Base-by-base conservation (phyloP, 2,888 invertebrate species). In the Netelia melanura region DNA sequence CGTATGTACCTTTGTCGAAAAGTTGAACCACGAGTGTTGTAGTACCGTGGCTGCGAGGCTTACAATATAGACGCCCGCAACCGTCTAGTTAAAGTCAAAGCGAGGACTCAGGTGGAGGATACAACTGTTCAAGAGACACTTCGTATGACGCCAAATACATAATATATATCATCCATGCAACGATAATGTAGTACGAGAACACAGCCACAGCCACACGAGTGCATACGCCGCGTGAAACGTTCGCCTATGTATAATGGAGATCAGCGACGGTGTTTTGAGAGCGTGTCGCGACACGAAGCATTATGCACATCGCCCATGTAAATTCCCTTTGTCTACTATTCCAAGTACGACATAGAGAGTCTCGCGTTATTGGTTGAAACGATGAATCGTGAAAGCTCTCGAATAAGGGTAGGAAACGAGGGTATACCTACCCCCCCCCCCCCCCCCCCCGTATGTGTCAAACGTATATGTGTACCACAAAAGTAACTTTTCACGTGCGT, bases 321-420 rank as follows among this genome's bases (percentile, higher is more conserved):
- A 88, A 90, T 90, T 89, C 87, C 82, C 87, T 89, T 90, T 88
- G 89, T 85, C 86, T 84, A 56, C 48, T 56, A 48, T 62, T 48
- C 67, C 38, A 25, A 14, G 58, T 61, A 78, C 30, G 48, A 54
- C 38, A 5, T 14, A 48, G 14, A 48, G 10, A 10, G 11, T 48
- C 48, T 48, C 48, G 8, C 11, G 11, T 14, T 48, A 48, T 14
- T 10, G 25, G 25, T 17, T 52, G 54, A 44, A 65, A 54, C 43
- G 65, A 77, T 38, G 38, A 2, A 38, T 38, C 38, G 38, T 38
- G 38, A 38, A 38, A 38, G 38, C 38, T 38, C 38, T 38, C 6
- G 38, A 38, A 38, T 38, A 38, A 38, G 38, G 38, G 38, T 38
- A 38, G 38, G 6, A 6, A 38, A 38, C 38, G 38, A 38, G 38